These are phyloP conservation scores for Silurus lanzhouensis DNA, from an alignment of 2,797 vertebrate genomes.

Conservation along the genomic window DNA sequence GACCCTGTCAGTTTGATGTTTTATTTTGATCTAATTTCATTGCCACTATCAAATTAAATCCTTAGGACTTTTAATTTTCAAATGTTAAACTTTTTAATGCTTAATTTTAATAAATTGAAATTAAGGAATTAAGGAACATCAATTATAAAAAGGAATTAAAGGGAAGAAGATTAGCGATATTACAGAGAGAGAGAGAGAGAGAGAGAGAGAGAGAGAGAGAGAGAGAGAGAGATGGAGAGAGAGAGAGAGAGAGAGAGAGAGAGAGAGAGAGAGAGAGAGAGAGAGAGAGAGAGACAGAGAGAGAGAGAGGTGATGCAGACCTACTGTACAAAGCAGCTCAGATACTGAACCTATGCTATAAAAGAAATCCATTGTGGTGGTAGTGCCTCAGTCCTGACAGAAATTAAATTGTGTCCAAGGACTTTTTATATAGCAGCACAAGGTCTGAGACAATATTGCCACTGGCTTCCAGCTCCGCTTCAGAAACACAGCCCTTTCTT, in stretches of 20 bases:
- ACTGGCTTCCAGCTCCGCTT: slow-evolving; percentile 57
- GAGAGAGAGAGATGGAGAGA: slow-evolving; percentile 6
- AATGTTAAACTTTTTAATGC: too few species aligned
- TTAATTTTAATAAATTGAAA: too few species aligned
- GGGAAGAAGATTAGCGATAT: too few species aligned
- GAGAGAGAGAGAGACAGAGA: slow-evolving; percentile 25
- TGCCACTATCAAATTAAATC: not conserved
- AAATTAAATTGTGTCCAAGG: slow-evolving; percentile 79
- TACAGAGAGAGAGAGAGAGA: not conserved
- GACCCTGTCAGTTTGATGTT: not conserved
- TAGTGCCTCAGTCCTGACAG: slow-evolving; percentile 73
- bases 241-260: slow-evolving; percentile 22
- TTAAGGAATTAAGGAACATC: too few species aligned
- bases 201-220: slow-evolving; percentile 27
- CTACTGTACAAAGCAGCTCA: slow-evolving; percentile 65
- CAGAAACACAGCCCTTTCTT: slow-evolving; percentile 59
- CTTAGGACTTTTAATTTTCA: not conserved
- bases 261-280: slow-evolving; percentile 7
- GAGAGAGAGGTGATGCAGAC: slow-evolving; percentile 8
- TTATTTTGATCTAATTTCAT: not conserved
- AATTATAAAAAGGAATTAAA: too few species aligned
- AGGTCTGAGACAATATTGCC: slow-evolving; percentile 70
- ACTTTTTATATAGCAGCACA: slow-evolving; percentile 75
- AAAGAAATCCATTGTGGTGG: slow-evolving; percentile 76
- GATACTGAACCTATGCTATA: slow-evolving; percentile 67